Percentiles rank a stretch among this genome's conserved stretches.
phyloP scores from a whole-genome alignment of 37 sponge, comb jelly and placozoan genomes.

The Cliona cf. orientalis region DNA sequence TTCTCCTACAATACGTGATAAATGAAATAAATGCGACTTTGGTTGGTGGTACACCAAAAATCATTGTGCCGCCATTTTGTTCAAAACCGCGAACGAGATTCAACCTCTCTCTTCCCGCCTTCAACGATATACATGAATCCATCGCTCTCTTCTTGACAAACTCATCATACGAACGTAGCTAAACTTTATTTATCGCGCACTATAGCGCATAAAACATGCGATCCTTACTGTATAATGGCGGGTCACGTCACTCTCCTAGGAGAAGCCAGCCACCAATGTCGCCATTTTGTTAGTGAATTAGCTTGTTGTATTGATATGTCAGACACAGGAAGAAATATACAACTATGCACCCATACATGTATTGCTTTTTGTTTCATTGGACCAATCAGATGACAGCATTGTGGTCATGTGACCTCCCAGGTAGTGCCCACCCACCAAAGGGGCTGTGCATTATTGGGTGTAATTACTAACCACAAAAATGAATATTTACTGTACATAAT shows the following conservation, averaged over 20 bases:
- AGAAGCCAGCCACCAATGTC: neutral
- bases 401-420: slow-evolving; percentile 35
- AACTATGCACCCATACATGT: neutral
- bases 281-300: slow-evolving; percentile 9
- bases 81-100: neutral
- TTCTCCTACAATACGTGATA: too few species aligned
- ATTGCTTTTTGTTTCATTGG: slow-evolving; percentile 10
- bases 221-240: neutral
- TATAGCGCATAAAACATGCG: neutral
- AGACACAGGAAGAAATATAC: neutral
- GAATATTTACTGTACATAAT: slow-evolving; percentile 32
- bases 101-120: too few species aligned
- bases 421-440: slow-evolving; percentile 25
- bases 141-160: too few species aligned
- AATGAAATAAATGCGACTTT: too few species aligned
- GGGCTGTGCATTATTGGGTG: slow-evolving; percentile 7
- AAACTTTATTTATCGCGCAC: slow-evolving; percentile 26
- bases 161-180: too few species aligned
- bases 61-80: slow-evolving; percentile 20
- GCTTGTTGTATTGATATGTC: neutral
- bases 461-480: slow-evolving; percentile 63
- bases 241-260: neutral
- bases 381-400: slow-evolving; percentile 41
- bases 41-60: too few species aligned
- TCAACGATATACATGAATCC: too few species aligned